Evolutionary conservation across 2,888 invertebrate species (phyloP).

Genomic region (Allygus modestus): DNA sequence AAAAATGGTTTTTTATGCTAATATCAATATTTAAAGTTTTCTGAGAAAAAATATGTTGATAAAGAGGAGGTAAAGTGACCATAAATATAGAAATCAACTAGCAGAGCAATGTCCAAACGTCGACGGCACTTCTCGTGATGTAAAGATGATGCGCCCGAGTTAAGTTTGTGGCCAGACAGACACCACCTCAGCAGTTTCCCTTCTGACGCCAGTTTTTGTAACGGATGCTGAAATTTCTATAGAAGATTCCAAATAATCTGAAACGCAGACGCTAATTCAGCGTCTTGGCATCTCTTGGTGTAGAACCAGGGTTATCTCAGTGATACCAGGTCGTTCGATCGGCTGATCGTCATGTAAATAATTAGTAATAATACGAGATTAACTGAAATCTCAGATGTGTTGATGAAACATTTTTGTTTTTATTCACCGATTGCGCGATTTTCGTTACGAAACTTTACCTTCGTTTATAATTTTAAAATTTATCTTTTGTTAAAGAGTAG

Average conservation of each 20-base stretch:
- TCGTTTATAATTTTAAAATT: too few species aligned
- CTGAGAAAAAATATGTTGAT: too few species aligned
- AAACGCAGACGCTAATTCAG: neutral
- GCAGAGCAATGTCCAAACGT: neutral
- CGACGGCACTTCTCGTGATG: too few species aligned
- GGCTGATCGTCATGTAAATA: neutral
- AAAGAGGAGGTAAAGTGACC: neutral
- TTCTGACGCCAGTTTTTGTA: neutral
- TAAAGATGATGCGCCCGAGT: too few species aligned
- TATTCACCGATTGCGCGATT: neutral
- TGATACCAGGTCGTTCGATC: neutral
- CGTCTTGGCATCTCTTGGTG: neutral
- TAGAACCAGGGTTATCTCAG: neutral
- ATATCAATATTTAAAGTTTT: too few species aligned
- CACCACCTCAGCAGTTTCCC: neutral
- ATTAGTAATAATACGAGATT: neutral
- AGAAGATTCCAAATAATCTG: conserved; percentile 2
- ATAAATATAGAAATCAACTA: neutral
- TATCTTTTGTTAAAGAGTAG: too few species aligned
- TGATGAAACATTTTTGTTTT: neutral
- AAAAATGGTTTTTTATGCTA: too few species aligned
- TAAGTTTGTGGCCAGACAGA: neutral
- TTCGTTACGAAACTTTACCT: neutral
- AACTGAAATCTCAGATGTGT: neutral
- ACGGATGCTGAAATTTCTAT: neutral